Conservation (phyloP, 2,888 invertebrate species). For the Agonopterix arenella region DNA sequence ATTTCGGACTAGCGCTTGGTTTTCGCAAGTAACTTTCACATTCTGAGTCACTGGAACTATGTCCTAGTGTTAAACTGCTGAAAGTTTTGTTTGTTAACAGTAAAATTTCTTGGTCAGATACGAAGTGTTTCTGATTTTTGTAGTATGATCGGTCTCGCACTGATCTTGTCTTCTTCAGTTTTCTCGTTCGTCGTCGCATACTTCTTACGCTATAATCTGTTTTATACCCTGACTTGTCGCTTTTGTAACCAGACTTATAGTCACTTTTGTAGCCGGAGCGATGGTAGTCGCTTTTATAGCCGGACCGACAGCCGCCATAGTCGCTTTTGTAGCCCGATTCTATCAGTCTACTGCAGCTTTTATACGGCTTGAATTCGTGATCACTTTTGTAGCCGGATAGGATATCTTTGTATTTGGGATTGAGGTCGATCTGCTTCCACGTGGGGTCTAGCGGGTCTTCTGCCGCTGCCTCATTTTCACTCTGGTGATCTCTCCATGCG, state of each 20-base stretch:
- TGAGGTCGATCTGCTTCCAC: conserved; percentile 80
- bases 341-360: conserved; percentile 69
- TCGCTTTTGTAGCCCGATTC: conserved; percentile 80
- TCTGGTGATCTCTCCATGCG: conserved; percentile 66
- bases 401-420: conserved; percentile 79
- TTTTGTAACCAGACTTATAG: conserved; percentile 78
- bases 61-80: conserved; percentile 74
- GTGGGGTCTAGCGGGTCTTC: conserved; percentile 79
- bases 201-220: conserved; percentile 75
- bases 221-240: conserved; percentile 78
- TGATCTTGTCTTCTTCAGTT: conserved; percentile 69
- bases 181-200: conserved; percentile 65
- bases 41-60: conserved; percentile 73
- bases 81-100: conserved; percentile 73
- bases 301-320: conserved; percentile 75
- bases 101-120: conserved; percentile 77
- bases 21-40: conserved; percentile 62
- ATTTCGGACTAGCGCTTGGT: conserved; percentile 61
- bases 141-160: conserved; percentile 70
- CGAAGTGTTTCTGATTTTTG: conserved; percentile 74
- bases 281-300: conserved; percentile 68
- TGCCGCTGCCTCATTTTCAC: conserved; percentile 69
- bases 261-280: conserved; percentile 79
- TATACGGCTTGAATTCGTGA: conserved; percentile 70
- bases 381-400: conserved; percentile 79